Conservation (phyloP, 2,113 vertebrate species). For the Pteronura brasiliensis region DNA sequence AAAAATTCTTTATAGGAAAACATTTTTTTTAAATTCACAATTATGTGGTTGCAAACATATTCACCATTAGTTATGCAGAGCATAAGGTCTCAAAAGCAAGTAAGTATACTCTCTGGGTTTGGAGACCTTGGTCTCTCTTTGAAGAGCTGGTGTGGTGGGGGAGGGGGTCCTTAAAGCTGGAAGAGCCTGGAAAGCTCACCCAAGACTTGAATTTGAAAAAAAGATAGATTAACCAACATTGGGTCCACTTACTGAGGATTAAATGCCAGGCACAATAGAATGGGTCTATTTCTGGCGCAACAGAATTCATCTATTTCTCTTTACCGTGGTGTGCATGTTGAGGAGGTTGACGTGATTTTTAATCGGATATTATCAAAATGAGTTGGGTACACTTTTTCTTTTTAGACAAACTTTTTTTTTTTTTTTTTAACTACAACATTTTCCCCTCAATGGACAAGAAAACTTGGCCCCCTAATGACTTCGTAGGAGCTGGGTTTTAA, state of each 20-base stretch:
- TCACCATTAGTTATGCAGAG: constrained; percentile 30
- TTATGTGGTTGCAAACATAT: neutral
- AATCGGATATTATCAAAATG: neutral
- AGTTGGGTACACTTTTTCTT: neutral
- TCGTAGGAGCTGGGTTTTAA: constrained; percentile 57
- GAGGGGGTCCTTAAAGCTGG: neutral
- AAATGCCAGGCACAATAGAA: neutral
- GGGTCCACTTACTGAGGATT: neutral
- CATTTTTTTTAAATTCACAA: neutral
- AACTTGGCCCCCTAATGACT: constrained; percentile 43
- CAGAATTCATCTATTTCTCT: neutral
- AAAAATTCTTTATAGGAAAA: constrained; percentile 28
- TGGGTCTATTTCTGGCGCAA: neutral
- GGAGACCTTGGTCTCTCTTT: neutral
- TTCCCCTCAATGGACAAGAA: neutral
- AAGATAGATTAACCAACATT: neutral
- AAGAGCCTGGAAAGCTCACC: neutral
- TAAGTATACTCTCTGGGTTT: neutral
- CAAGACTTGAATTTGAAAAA: constrained; percentile 10
- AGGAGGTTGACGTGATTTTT: neutral
- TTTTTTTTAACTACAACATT: neutral
- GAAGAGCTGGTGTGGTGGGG: neutral
- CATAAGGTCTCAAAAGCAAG: constrained; percentile 31
- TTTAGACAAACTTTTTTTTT: neutral
- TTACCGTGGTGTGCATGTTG: neutral